Evolutionary conservation across 2,888 invertebrate species (phyloP).

Genomic region (Pyralis farinalis): DNA sequence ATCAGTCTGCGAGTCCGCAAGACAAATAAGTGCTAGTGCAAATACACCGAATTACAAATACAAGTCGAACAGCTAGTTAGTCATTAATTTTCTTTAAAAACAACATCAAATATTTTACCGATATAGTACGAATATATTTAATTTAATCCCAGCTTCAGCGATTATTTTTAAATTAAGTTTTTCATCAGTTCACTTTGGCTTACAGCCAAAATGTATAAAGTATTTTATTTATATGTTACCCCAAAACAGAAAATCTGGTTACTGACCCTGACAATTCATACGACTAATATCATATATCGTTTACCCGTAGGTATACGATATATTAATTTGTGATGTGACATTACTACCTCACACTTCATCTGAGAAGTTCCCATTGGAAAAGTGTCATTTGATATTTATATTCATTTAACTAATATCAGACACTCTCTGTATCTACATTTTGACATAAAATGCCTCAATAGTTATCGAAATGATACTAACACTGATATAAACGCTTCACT

Average conservation of each 20-base stretch:
- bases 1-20: too few species aligned
- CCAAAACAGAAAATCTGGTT: not conserved
- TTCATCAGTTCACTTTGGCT: slow-evolving; percentile 2
- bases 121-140: too few species aligned
- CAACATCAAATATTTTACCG: too few species aligned
- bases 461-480: slow-evolving; percentile 21
- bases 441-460: slow-evolving; percentile 4
- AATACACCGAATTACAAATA: too few species aligned
- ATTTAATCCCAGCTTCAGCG: not conserved
- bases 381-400: not conserved
- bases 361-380: not conserved
- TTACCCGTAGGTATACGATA: too few species aligned
- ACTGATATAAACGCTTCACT: slow-evolving; percentile 23
- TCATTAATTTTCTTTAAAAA: too few species aligned
- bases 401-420: not conserved
- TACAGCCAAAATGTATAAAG: not conserved
- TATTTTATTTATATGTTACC: slow-evolving; percentile 5
- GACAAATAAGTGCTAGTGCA: too few species aligned
- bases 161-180: slow-evolving; percentile 4
- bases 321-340: too few species aligned
- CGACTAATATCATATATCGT: not conserved
- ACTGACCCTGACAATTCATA: slow-evolving; percentile 2
- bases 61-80: too few species aligned
- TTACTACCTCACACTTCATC: not conserved
- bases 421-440: not conserved